Conservation (phyloP, 1,140 invertebrate genomes). For the Euura lappo region DNA sequence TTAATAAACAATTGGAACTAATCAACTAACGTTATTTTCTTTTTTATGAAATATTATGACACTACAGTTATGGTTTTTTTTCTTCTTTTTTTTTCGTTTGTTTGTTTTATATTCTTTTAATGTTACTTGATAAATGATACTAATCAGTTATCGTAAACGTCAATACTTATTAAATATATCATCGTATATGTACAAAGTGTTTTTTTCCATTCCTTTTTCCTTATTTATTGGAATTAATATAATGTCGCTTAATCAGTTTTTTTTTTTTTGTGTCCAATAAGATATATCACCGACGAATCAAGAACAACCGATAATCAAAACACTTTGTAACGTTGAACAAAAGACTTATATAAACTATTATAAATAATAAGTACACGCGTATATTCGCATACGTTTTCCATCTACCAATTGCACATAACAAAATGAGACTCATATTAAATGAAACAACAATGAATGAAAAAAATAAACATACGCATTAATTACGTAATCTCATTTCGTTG, state of each 20-base stretch:
- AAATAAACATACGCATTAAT: not conserved
- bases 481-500: slow-evolving; percentile 25
- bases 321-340: slow-evolving; percentile 26
- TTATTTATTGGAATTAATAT: slow-evolving; percentile 18
- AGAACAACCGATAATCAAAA: slow-evolving; percentile 20
- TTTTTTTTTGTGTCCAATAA: not conserved
- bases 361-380: slow-evolving; percentile 37
- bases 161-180: slow-evolving; percentile 35
- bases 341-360: slow-evolving; percentile 28
- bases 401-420: not conserved
- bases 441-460: not conserved
- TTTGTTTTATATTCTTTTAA: too few species aligned
- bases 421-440: not conserved
- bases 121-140: slow-evolving; percentile 10
- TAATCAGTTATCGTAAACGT: slow-evolving; percentile 27
- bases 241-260: slow-evolving; percentile 24
- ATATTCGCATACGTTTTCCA: slow-evolving; percentile 15
- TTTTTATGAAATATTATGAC: slow-evolving; percentile 41
- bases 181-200: slow-evolving; percentile 31
- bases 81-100: too few species aligned
- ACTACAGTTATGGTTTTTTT: slow-evolving; percentile 30
- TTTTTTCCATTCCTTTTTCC: slow-evolving; percentile 5
- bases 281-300: slow-evolving; percentile 1
- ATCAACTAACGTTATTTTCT: slow-evolving; percentile 29
- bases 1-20: slow-evolving; percentile 35